A percentile compares a stretch with the other conserved stretches of the same genome.
Conservation (phyloP, 1,140 invertebrate species). For the Aporrectodea caliginosa region DNA sequence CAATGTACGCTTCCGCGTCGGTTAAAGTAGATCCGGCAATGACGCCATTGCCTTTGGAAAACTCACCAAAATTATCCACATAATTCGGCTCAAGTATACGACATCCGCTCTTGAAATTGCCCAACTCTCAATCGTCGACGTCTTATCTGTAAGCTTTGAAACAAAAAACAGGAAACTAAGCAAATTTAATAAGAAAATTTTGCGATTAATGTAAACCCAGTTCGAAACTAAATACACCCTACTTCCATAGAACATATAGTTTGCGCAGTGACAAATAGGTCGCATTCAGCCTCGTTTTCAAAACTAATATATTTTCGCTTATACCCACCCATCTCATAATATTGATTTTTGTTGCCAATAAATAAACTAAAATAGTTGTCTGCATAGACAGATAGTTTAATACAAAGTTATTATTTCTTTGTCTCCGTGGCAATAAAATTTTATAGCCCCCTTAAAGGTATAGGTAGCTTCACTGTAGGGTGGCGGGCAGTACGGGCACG, state of each 20-base stretch:
- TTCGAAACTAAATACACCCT: not conserved
- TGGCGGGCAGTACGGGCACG: too few species aligned
- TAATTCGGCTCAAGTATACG: not conserved
- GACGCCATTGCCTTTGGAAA: not conserved
- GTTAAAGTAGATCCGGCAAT: not conserved
- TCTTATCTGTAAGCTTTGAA: not conserved
- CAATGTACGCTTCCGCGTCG: too few species aligned
- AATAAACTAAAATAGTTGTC: too few species aligned
- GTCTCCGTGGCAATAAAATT: too few species aligned
- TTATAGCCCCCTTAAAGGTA: too few species aligned
- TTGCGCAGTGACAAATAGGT: not conserved
- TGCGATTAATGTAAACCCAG: not conserved
- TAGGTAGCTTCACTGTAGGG: too few species aligned
- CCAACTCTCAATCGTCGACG: not conserved
- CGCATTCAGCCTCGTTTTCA: not conserved
- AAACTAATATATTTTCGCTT: too few species aligned
- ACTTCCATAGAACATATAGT: not conserved
- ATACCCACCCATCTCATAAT: too few species aligned
- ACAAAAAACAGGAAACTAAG: not conserved
- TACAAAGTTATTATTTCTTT: too few species aligned
- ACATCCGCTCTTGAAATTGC: not conserved
- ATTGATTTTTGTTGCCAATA: too few species aligned
- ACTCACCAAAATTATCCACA: not conserved
- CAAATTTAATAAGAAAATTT: not conserved
- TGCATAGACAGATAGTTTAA: too few species aligned